Percentiles rank a stretch among this genome's conserved stretches.
phyloP scores from a whole-genome alignment of 2,113 vertebrate species.

The Engraulis encrasicolus region DNA sequence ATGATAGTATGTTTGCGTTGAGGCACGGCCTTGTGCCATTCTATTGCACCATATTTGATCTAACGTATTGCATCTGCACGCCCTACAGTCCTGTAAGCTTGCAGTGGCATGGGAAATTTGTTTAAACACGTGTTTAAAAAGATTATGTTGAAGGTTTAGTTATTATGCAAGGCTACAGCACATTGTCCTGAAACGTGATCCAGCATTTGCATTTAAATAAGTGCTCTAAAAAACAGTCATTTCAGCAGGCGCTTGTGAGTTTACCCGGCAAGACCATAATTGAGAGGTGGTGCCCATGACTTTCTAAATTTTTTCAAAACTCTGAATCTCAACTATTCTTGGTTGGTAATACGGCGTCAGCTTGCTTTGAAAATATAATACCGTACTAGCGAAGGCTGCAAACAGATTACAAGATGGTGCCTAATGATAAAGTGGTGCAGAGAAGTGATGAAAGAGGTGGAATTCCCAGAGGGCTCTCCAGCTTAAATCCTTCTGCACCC shows the following conservation, averaged over 20 bases:
- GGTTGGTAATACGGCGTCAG: too few relatives aligned
- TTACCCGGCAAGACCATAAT: not conserved
- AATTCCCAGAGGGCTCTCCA: not conserved
- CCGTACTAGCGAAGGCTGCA: not conserved
- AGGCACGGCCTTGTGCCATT: not conserved
- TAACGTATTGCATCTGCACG: not conserved
- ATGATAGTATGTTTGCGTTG: not conserved
- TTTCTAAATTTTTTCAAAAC: not conserved
- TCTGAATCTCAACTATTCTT: not conserved
- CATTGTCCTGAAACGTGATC: not conserved
- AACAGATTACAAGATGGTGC: not conserved
- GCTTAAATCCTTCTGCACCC: not conserved
- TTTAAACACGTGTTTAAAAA: too few relatives aligned
- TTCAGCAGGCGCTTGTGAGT: not conserved
- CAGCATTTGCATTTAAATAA: not conserved
- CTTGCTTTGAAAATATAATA: not conserved
- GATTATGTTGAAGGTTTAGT: too few relatives aligned
- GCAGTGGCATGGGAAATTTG: too few relatives aligned
- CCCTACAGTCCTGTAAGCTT: too few relatives aligned
- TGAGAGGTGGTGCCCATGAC: not conserved
- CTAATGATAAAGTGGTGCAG: not conserved
- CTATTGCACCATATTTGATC: not conserved
- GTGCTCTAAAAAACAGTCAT: not conserved
- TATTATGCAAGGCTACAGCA: too few relatives aligned
- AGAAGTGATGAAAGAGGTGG: not conserved